A percentile compares a stretch with the other conserved stretches of the same genome.
Evolutionary conservation across 2,113 vertebrate species (phyloP).

Genomic region (Edolisoma coerulescens): DNA sequence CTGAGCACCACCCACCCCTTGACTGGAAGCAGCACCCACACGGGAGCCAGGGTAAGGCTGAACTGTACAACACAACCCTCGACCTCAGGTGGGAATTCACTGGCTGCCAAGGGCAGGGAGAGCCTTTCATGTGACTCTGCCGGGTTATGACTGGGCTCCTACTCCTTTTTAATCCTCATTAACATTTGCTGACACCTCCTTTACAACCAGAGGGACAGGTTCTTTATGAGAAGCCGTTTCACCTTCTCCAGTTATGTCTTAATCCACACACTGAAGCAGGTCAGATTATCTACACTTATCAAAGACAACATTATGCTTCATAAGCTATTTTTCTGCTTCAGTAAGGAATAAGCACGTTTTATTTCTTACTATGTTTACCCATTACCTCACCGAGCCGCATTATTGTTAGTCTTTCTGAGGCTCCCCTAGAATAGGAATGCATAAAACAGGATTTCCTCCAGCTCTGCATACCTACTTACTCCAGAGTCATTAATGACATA

Average conservation of each 20-base stretch:
- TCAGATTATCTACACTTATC: constrained; percentile 37
- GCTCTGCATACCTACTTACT: constrained; percentile 49
- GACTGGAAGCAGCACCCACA: accelerated
- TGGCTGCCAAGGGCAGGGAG: background rate
- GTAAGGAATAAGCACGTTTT: background rate
- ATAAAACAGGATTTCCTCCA: constrained; percentile 64
- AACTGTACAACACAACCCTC: background rate
- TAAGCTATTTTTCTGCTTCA: constrained; percentile 51
- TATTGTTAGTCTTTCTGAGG: constrained; percentile 39
- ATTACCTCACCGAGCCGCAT: constrained; percentile 40
- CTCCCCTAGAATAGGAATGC: constrained; percentile 4
- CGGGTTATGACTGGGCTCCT: background rate
- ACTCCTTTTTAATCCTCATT: background rate
- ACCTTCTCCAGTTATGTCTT: background rate
- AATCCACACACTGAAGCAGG: background rate
- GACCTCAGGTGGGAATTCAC: background rate
- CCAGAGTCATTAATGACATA: constrained; percentile 32
- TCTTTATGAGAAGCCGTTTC: background rate
- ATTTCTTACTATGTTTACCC: constrained; percentile 32
- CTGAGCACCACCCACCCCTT: background rate
- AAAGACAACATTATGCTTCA: constrained; percentile 11
- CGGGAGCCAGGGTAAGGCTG: accelerated
- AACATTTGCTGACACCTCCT: constrained; percentile 23
- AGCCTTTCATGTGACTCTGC: background rate
- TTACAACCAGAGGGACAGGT: constrained; percentile 36